Base-by-base conservation (phyloP, 2,113 vertebrate genomes). In the Sporophila hypoxantha region DNA sequence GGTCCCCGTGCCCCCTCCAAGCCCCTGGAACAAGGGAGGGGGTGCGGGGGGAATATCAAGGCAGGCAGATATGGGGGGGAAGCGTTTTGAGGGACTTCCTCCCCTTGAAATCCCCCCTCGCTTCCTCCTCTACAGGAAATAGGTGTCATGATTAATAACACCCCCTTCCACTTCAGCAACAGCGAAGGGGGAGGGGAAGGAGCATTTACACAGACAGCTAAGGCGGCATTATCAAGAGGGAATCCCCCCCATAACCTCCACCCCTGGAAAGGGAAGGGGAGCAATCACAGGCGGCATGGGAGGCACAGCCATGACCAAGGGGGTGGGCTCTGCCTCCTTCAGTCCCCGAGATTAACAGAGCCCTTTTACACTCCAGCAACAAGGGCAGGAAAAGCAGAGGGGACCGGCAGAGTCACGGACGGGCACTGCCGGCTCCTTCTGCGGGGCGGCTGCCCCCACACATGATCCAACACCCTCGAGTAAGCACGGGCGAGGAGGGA, bases 61-160 rank as follows among this genome's bases (percentile, higher is more conserved):
- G 42, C 76, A 53, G 66, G 39, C 56, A 89, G 57, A 93, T 75
- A 91, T 91, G 29, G 91, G 91, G 89, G 88, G 57, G 60, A 65
- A 85, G 82, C 87, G 74, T 93, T 89, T 93, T 91, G 83, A 93
- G 90, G 88, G 91, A 91, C 88, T 94, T 94, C 95, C 91, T 93
- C 94, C 93, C 93, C 92, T 93, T 69, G 82, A 87, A 92, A 93
- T 94, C 93, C 92, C 95, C 92, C 93, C 87, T 94, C 91, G 93
- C 91, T 96, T 95, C 95, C 95, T 95, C 93, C 93, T 89, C 76
- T 90, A 93, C 89, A 95, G 94, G 94, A 95, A 96, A 92, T 95
- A 80, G 91, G 93, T 95, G 93, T 94, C 95, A 95, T 94, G 96
- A 96, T 97, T 96, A 96, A 96, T 96, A 95, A 98, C 97, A 97